Base-by-base conservation (phyloP, 2,113 vertebrate species). In the Himantopus leucocephalus region DNA sequence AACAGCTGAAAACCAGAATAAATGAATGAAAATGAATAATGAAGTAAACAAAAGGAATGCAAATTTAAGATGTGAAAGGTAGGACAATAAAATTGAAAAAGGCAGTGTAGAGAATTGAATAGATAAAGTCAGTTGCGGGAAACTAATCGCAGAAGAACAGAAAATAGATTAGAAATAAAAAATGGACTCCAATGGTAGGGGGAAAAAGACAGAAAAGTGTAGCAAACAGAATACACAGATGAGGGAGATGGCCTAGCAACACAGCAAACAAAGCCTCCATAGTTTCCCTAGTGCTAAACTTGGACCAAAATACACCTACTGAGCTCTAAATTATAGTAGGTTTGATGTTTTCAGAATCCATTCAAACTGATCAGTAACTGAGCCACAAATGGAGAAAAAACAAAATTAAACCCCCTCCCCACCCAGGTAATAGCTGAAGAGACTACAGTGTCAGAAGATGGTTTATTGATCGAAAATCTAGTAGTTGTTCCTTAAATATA, bases 161-260 rank as follows among this genome's bases (percentile, higher is more conserved):
- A 89, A 95, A 93, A 94, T 8, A 86, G 53, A 92, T 93, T 83
- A 78, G 72, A 94, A 96, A 87, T 89, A 84, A 86, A 88, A 92
- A 93, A 93, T 62, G 15, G 86, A 84, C 21, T 32, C 22, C 60
- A 74, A 5, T 6, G 3, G 27, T 43, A 59, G 39, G 9, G 4
- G 9, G 2, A 23, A 48, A 64, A 77, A 76, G 9, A 12, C 16
- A 48, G 48, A 74, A 71, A 86, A 76, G 14, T 2, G 7, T 30
- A 85, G 70, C 19, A 68, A 88, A 23, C 55, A 67, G 52, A 86
- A 92, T 1, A 88, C 26, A 58, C 4, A 58, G 50, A 50, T 66
- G n/a, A 81, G 73, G 27, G 14, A 90, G 16, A 56, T 34, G 47
- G 47, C 26, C 30, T 19, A 55, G 47, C 34, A 92, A 32, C 32